Conservation (phyloP, 2,888 invertebrate genomes). For the Epiblema foenella region DNA sequence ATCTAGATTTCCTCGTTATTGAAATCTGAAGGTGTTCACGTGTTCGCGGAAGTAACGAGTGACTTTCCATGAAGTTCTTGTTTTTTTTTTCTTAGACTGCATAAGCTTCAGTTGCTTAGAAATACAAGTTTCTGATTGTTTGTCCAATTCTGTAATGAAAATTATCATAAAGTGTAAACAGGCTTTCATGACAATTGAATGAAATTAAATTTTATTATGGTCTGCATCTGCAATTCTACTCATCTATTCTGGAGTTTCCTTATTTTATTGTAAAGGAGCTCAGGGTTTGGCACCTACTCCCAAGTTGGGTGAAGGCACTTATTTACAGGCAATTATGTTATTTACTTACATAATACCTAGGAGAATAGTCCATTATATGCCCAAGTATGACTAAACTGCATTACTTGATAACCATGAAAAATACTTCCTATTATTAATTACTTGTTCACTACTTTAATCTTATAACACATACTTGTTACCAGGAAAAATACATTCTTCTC, state of each 20-base stretch:
- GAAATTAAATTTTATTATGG: too few species aligned
- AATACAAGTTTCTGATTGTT: not conserved
- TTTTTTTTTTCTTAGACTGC: not conserved
- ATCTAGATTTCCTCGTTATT: slow-evolving; percentile 8
- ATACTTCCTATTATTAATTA: not conserved
- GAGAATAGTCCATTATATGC: not conserved
- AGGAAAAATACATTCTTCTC: too few species aligned
- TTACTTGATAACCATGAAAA: not conserved
- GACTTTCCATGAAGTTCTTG: not conserved
- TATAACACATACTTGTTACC: too few species aligned
- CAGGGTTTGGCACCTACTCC: too few species aligned
- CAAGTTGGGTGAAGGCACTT: too few species aligned
- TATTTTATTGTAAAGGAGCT: too few species aligned
- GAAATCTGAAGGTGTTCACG: slow-evolving; percentile 11
- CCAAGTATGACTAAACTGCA: not conserved
- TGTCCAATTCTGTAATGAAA: not conserved
- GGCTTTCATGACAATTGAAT: too few species aligned
- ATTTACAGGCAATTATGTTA: too few species aligned
- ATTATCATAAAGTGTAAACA: too few species aligned
- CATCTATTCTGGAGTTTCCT: too few species aligned
- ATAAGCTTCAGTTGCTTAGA: not conserved
- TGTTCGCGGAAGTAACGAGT: slow-evolving; percentile 23
- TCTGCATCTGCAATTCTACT: too few species aligned
- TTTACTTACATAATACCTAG: too few species aligned
- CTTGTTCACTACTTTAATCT: not conserved